phyloP scores from a whole-genome alignment of 1,140 invertebrate species.

The Myzus persicae region DNA sequence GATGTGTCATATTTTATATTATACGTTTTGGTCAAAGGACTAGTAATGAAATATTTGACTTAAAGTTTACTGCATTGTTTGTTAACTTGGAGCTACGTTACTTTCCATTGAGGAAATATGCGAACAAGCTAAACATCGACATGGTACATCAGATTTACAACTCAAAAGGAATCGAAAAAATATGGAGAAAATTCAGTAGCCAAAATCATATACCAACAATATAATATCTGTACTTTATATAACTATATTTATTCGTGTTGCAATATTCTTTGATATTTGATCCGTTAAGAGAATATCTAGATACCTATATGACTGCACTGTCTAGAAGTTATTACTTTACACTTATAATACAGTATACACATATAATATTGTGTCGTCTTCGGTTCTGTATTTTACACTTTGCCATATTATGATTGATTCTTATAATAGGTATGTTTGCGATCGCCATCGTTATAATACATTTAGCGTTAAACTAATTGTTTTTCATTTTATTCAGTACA shows the following conservation, averaged over 20 bases:
- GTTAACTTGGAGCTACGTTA: not conserved
- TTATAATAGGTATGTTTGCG: not conserved
- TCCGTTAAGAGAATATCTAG: not conserved
- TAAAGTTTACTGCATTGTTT: not conserved
- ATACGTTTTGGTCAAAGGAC: no score
- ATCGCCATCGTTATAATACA: not conserved
- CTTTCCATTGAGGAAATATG: not conserved
- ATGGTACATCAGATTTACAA: not conserved
- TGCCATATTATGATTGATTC: no score
- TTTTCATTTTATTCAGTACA: not conserved
- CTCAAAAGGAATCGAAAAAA: not conserved
- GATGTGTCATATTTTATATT: no score
- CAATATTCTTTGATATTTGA: not conserved
- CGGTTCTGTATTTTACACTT: not conserved
- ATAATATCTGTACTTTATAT: not conserved
- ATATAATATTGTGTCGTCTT: not conserved
- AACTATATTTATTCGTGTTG: not conserved
- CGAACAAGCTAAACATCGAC: not conserved
- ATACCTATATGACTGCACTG: not conserved
- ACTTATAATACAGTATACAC: not conserved
- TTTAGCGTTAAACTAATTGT: not conserved
- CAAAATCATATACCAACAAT: not conserved
- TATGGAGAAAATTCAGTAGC: not conserved
- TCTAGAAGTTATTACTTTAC: not conserved
- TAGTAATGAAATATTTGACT: not conserved